Evolutionary conservation across 2,888 invertebrate genomes (phyloP), one percentile per base, ranked within the genome.

Genomic region (Caenorhabditis sp.): DNA sequence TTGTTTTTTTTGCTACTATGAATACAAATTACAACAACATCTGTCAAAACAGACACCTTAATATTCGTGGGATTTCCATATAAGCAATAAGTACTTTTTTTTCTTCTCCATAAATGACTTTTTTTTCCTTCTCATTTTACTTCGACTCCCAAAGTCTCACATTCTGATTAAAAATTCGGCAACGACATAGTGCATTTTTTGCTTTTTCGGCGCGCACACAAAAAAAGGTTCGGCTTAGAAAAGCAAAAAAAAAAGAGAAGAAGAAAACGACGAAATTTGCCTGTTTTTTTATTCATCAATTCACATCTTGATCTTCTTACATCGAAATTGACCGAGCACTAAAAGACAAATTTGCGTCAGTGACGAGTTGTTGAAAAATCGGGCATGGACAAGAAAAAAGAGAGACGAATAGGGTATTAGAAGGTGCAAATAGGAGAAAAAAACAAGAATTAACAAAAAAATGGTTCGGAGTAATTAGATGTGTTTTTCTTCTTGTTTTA

Each of bases 111-210:
- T 31, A 10, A 10, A 4, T 31, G 4, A 6, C 10, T 17, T 14
- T 43, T 14, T 10, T 17, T 17, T 43, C 14, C 17, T 10, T 43
- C 43, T 43, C 43, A 43, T 43, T 43, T 43, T 43, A 43, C 43
- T 43, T 17, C 17, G 43, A 43, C 43, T 43, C 43, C 43, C 6
- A 43, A 43, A 10, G 43, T 43, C 37, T 27, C 43, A 53, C 19
- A 62, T 63, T 62, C 66, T 70, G 69, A 70, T 70, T 70, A 66
- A 37, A 66, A 70, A 66, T 70, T 70, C 69, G 58, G 53, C 31
- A 31, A 31, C 31, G 31, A 31, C 31, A 31, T 31, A 31, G 4
- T 6, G 31, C 31, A 4, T 4, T 31, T 31, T 31, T 31, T 31
- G 10, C 5, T 31, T 31, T 31, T 31, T 31, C 31, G 31, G 31